Conservation (phyloP, 1,140 invertebrate genomes). For the Camponotus pennsylvanicus region DNA sequence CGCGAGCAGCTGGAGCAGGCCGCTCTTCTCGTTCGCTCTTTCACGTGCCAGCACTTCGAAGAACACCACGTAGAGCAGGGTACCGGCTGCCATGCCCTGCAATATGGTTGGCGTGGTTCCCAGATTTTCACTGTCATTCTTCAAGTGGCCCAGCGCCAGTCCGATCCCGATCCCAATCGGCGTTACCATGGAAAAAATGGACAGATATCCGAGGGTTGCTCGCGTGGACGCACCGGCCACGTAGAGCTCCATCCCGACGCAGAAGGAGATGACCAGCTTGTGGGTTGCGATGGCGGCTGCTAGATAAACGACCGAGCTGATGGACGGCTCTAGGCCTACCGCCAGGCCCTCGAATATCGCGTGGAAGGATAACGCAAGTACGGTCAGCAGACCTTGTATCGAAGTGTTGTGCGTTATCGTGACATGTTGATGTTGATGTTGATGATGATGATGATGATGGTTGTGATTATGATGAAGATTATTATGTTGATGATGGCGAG, state of each 20-base stretch:
- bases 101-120: conserved; percentile 87
- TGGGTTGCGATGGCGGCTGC: conserved; percentile 92
- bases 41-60: conserved; percentile 95
- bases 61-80: conserved; percentile 96
- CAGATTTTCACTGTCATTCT: conserved; percentile 84
- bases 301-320: conserved; percentile 89
- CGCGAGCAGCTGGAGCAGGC: conserved; percentile 90
- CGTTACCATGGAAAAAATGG: conserved; percentile 89
- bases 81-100: conserved; percentile 95
- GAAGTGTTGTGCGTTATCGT: conserved; percentile 76
- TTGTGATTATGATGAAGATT: conserved; percentile 41
- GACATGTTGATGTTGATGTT: conserved; percentile 48
- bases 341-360: conserved; percentile 94
- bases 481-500: conserved; percentile 43
- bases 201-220: conserved; percentile 88
- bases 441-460: conserved; percentile 15
- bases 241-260: conserved; percentile 89
- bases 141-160: conserved; percentile 84
- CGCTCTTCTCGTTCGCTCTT: conserved; percentile 89
- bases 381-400: conserved; percentile 89
- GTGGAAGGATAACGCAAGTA: conserved; percentile 93
- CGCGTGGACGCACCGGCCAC: conserved; percentile 88
- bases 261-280: conserved; percentile 91
- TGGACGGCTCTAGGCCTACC: conserved; percentile 91
- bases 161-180: conserved; percentile 90